Conservation (phyloP, 92 coral and sea anemone genomes). For the Chrysogorgia sp. region DNA sequence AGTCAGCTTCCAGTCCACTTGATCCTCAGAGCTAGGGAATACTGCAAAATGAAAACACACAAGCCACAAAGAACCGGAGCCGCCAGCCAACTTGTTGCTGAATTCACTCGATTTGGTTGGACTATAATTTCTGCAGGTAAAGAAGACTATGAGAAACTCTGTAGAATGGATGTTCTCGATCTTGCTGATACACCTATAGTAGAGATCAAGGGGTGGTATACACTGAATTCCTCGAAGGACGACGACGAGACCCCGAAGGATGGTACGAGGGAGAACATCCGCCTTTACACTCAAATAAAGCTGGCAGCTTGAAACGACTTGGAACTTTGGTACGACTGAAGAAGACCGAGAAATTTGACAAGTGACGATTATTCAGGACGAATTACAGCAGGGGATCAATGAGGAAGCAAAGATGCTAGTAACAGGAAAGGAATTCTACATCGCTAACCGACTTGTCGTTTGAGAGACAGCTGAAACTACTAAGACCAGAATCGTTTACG, state of each 20-base stretch:
- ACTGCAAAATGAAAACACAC: constrained; percentile 59
- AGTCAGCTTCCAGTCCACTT: constrained; percentile 65
- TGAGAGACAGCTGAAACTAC: constrained; percentile 65
- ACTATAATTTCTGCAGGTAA: constrained; percentile 63
- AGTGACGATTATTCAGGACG: constrained; percentile 56
- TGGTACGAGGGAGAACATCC: constrained; percentile 63
- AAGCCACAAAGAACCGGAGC: constrained; percentile 58
- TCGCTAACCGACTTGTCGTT: constrained; percentile 65
- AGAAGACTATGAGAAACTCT: constrained; percentile 45
- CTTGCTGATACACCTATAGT: constrained; percentile 54
- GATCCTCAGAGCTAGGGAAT: constrained; percentile 64
- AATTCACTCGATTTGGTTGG: constrained; percentile 61
- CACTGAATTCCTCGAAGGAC: constrained; percentile 65
- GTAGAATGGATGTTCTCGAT: constrained; percentile 64
- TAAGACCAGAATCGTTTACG: too few relatives aligned
- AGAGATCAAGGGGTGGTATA: constrained; percentile 67
- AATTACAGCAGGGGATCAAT: constrained; percentile 53
- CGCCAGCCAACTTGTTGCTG: constrained; percentile 59
- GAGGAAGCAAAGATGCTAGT: constrained; percentile 66
- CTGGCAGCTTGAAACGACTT: too few relatives aligned
- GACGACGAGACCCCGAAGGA: constrained; percentile 60
- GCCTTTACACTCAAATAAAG: constrained; percentile 50
- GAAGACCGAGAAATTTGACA: constrained; percentile 41
- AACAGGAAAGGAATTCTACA: constrained; percentile 53
- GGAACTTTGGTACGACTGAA: too few relatives aligned